Base-by-base conservation (phyloP, 2,797 vertebrate genomes). In the Enteromius treurensis region DNA sequence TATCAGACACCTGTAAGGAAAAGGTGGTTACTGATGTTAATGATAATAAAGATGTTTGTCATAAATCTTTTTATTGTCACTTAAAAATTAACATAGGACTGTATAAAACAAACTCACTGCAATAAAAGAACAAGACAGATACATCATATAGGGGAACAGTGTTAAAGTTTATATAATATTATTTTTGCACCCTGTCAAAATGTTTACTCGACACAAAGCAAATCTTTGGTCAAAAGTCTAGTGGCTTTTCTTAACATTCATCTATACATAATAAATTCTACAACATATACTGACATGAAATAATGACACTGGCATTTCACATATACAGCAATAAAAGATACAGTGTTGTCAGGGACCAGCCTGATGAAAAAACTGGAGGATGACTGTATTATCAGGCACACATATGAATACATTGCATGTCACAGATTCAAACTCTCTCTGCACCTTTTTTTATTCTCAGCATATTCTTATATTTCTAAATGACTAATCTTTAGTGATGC, bases 291-390 rank as follows among this genome's bases (percentile, higher is more conserved):
- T 75, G 34, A 74, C 45, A 76, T n/a, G 34, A 67, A 78, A 74
- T 14, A 32, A 26, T 40, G 45, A 76, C 70, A 77, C 45, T 71
- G 23, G 42, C 13, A 65, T 34, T 73, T 60, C 0, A 75, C 69
- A 69, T 37, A 26, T 40, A 77, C 26, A 77, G 13, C 49, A 69
- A 55, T 34, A 64, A 2, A 64, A 47, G 14, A 42, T 45, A 70
- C 40, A 67, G 17, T 34, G 53, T 55, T 51, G 11, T 60, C 86
- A 87, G 81, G 86, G 40, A 81, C 86, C 86, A 84, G 84, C 86
- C 84, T 81, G 73, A 40, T 51, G n/a, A 80, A 65, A 45, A 60
- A 81, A 78, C 42, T 58, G n/a, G 4, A 69, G 42, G 40, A 58
- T 23, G 53, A 47, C 6, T 42, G 47, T 37, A 15, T 34, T 23